Base-by-base conservation (phyloP, 2,113 vertebrate genomes). In the Forbesichthys agassizii region DNA sequence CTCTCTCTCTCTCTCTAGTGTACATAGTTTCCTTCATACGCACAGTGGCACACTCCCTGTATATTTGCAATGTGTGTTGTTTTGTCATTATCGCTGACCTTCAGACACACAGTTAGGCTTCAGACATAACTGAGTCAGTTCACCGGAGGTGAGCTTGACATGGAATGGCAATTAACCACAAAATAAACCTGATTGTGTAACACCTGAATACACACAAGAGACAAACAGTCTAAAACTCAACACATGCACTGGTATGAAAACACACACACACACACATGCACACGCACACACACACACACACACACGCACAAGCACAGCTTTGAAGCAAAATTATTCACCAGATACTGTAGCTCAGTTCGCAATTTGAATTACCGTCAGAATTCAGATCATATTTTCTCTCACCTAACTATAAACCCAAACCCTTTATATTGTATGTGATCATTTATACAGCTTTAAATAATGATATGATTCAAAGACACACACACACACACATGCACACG, bases 101-200 rank as follows among this genome's bases (percentile, higher is more conserved):
- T 42, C 36, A 42, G 7, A 42, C 36, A 42, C 36, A 42, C 7
- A 8, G 5, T 16, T 16, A 16, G 49, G 11, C 49, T 11, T 14
- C 49, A 14, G 49, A 52, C 49, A 12, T 12, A 12, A 12, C 48
- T 12, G 11, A 52, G 49, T 14, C 13, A 11, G 49, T 14, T 14
- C 49, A 11, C 49, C 11, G 49, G 49, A 12, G 53, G n/a, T 55
- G 53, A 8, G 53, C 7, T 9, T n/a, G 7, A 54, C 27, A 13
- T 1, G 14, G n/a, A 1, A 11, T 52, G 48, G 48, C 27, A 54
- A 27, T 5, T 4, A 33, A 48, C 46, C 59, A 68, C 9, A 3
- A 56, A 66, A 48, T 20, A 0, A 14, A 60, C 66, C 66, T 71
- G 73, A 58, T 78, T 77, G 71, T 63, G 66, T 51, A 52, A 75